These are phyloP conservation scores for Dasypolia templi DNA, from an alignment of 2,888 invertebrate species.

Conservation along the genomic window DNA sequence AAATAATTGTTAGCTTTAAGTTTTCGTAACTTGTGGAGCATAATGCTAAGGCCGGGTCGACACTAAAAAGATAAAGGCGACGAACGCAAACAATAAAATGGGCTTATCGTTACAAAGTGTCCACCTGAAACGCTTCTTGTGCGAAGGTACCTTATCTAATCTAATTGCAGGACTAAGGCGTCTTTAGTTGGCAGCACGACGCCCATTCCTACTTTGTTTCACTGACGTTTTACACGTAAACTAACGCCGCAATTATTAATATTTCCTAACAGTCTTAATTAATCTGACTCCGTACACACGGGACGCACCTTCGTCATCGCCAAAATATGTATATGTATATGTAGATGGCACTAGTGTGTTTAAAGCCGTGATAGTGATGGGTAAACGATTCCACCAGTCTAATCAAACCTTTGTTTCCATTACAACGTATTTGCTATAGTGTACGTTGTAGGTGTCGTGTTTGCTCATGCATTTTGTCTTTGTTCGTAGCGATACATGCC, in stretches of 20 bases:
- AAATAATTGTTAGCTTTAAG: conserved; percentile 71
- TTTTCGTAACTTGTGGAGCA: conserved; percentile 80
- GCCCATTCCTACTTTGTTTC: conserved; percentile 19
- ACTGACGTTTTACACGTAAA: conserved; percentile 19
- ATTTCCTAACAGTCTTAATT: conserved; percentile 9
- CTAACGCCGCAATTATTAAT: conserved; percentile 4
- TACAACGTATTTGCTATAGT: neutral
- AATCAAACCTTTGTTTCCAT: conserved; percentile 33
- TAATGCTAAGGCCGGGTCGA: conserved; percentile 81
- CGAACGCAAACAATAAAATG: conserved; percentile 82
- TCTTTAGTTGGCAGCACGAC: conserved; percentile 37
- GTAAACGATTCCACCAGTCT: neutral
- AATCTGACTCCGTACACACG: neutral
- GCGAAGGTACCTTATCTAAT: conserved; percentile 67
- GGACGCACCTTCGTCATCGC: neutral
- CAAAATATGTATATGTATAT: conserved; percentile 3
- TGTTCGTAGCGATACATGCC: conserved; percentile 41
- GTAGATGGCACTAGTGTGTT: neutral
- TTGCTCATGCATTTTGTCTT: conserved; percentile 53
- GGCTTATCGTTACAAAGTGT: conserved; percentile 81
- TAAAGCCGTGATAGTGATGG: neutral
- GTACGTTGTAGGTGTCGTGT: conserved; percentile 19
- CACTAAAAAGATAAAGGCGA: conserved; percentile 85
- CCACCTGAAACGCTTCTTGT: conserved; percentile 74
- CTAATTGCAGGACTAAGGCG: conserved; percentile 66